Conservation (phyloP, 23 tunicate genomes). For the Trididemnum clinides region DNA sequence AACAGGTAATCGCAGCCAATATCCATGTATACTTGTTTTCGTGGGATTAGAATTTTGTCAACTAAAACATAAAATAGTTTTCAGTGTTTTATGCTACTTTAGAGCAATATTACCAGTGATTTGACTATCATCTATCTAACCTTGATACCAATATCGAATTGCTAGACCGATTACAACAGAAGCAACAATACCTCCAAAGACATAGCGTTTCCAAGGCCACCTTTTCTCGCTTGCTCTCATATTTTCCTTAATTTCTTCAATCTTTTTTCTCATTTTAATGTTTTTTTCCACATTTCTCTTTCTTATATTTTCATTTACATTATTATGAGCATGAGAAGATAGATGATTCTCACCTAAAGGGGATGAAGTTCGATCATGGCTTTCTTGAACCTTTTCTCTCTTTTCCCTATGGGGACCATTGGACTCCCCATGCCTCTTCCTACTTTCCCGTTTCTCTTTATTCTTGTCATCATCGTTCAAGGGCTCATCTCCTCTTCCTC, state of each 20-base stretch:
- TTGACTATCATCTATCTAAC: too few relatives aligned
- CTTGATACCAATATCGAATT: constrained; percentile 6
- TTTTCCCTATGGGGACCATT: constrained; percentile 24
- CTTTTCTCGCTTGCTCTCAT: constrained; percentile 2
- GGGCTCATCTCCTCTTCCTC: not conserved
- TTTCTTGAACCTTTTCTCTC: not conserved
- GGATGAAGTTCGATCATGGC: not conserved
- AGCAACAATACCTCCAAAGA: constrained; percentile 30
- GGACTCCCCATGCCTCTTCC: constrained; percentile 16
- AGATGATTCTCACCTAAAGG: not conserved
- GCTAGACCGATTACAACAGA: constrained; percentile 38
- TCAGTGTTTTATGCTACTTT: too few relatives aligned
- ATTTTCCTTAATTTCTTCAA: constrained; percentile 1
- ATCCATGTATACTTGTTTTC: too few relatives aligned
- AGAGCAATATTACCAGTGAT: too few relatives aligned
- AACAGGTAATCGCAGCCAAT: too few relatives aligned
- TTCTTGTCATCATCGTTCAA: not conserved
- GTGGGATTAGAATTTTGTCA: too few relatives aligned
- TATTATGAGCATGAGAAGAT: not conserved
- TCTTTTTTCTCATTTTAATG: not conserved
- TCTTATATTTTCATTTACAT: not conserved
- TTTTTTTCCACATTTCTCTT: not conserved
- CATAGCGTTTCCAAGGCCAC: constrained; percentile 40
- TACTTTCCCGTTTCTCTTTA: not conserved
- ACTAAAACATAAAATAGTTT: too few relatives aligned